A percentile compares a stretch with the other conserved stretches of the same genome.
phyloP scores from a whole-genome alignment of 2,113 vertebrate genomes.

The Heteronetta atricapilla region DNA sequence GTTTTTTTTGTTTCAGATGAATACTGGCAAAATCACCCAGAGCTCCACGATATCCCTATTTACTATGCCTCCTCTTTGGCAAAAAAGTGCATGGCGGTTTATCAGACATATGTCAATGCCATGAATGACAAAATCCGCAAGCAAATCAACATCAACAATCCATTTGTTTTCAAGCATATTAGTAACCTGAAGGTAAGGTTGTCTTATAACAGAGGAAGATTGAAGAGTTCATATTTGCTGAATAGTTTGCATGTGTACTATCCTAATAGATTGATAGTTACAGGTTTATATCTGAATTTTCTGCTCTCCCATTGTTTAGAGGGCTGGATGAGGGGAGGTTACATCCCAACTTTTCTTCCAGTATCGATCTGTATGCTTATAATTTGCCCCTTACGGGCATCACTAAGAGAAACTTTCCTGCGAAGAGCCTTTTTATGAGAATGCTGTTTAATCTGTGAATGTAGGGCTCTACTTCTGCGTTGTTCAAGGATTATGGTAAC shows the following conservation, averaged over 20 bases:
- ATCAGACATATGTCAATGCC: constrained; percentile 96
- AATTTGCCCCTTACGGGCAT: neutral
- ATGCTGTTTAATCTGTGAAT: neutral
- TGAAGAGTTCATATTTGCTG: neutral
- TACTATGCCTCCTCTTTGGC: constrained; percentile 97
- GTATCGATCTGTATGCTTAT: neutral
- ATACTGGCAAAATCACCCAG: constrained; percentile 99
- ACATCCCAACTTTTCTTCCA: neutral
- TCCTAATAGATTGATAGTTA: neutral
- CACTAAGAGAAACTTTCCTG: neutral
- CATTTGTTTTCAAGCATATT: constrained; percentile 98
- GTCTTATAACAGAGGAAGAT: neutral
- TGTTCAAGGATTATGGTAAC: neutral
- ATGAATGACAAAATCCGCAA: constrained; percentile 99
- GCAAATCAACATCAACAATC: constrained; percentile 98
- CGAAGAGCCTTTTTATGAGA: neutral
- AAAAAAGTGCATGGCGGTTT: constrained; percentile 98
- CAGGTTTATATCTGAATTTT: neutral
- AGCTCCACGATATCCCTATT: constrained; percentile 97
- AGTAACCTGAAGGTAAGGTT: constrained; percentile 92
- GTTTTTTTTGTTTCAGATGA: constrained; percentile 80
- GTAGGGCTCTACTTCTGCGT: rapidly evolving
- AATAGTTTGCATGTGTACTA: neutral
- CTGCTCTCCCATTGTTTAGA: neutral
- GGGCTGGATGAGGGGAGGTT: neutral